Evolutionary conservation across 2,888 invertebrate species (phyloP).

Genomic region (Coenonympha arcania): DNA sequence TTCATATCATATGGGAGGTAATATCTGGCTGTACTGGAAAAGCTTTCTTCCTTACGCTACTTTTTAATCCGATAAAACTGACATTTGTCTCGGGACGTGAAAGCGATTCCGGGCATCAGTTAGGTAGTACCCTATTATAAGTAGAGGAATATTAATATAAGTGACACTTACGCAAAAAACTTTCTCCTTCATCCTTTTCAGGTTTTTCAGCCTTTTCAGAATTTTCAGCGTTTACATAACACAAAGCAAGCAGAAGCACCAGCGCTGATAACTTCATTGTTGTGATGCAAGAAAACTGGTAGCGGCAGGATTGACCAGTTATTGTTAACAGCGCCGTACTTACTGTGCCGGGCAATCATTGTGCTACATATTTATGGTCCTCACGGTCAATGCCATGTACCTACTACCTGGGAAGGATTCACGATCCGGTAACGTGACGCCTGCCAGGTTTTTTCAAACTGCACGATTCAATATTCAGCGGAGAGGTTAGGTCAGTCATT

Average conservation of each 20-base stretch:
- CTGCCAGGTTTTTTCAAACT: neutral
- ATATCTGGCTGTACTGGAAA: too few species aligned
- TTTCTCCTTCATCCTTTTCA: slow-evolving; percentile 40
- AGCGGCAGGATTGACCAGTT: slow-evolving; percentile 27
- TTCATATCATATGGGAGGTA: too few species aligned
- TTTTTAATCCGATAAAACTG: too few species aligned
- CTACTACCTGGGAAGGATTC: slow-evolving; percentile 23
- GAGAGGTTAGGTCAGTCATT: neutral
- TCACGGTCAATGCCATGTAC: slow-evolving; percentile 14
- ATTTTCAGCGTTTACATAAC: too few species aligned
- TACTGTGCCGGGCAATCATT: slow-evolving; percentile 42
- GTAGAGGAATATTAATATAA: too few species aligned
- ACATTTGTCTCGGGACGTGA: too few species aligned
- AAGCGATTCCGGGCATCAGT: too few species aligned
- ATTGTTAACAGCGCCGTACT: slow-evolving; percentile 43
- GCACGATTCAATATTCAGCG: neutral
- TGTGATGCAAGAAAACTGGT: neutral
- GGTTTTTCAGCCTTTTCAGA: too few species aligned
- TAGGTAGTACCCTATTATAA: too few species aligned
- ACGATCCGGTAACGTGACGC: neutral
- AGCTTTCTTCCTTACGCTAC: too few species aligned
- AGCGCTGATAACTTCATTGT: slow-evolving; percentile 44
- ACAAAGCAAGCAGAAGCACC: slow-evolving; percentile 37
- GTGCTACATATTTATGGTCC: slow-evolving; percentile 48
- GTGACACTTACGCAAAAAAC: slow-evolving; percentile 48